Percentiles rank a stretch among this genome's conserved stretches.
Evolutionary conservation across 2,113 vertebrate genomes (phyloP).

Genomic region (Austrofundulus limnaeus): DNA sequence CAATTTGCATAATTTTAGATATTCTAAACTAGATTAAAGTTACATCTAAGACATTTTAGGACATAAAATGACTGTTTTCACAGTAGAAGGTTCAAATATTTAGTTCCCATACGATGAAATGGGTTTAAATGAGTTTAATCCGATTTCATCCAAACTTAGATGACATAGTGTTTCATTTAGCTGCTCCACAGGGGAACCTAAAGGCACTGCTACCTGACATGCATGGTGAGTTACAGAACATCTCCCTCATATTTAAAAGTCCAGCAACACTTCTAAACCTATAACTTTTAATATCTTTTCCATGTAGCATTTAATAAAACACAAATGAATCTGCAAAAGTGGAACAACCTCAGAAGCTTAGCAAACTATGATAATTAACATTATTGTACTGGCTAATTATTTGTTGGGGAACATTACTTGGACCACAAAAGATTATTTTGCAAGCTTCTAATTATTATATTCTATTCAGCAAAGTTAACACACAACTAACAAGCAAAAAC

Average conservation of each 20-base stretch:
- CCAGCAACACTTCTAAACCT: background rate
- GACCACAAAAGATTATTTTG: too few species aligned
- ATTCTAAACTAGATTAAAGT: background rate
- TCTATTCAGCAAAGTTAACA: too few species aligned
- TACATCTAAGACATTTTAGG: background rate
- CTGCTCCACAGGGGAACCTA: background rate
- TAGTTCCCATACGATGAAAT: background rate
- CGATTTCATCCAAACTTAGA: constrained; percentile 21
- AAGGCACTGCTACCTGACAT: background rate
- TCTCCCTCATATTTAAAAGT: background rate
- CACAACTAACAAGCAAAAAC: too few species aligned
- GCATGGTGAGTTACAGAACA: constrained; percentile 2
- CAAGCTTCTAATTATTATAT: too few species aligned
- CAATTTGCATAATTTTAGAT: constrained; percentile 9
- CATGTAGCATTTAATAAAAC: background rate
- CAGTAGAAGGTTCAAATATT: constrained; percentile 1
- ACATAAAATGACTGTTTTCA: background rate
- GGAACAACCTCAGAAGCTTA: too few species aligned
- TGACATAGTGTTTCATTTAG: constrained; percentile 19
- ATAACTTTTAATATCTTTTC: background rate
- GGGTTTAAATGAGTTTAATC: constrained; percentile 3
- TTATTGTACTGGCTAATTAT: too few species aligned
- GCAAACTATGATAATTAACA: too few species aligned
- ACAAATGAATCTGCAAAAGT: background rate
- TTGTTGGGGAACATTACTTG: too few species aligned